A percentile compares a stretch with the other conserved stretches of the same genome.
Conservation (phyloP, 1,140 invertebrate genomes). For the Steinernema khuongi region DNA sequence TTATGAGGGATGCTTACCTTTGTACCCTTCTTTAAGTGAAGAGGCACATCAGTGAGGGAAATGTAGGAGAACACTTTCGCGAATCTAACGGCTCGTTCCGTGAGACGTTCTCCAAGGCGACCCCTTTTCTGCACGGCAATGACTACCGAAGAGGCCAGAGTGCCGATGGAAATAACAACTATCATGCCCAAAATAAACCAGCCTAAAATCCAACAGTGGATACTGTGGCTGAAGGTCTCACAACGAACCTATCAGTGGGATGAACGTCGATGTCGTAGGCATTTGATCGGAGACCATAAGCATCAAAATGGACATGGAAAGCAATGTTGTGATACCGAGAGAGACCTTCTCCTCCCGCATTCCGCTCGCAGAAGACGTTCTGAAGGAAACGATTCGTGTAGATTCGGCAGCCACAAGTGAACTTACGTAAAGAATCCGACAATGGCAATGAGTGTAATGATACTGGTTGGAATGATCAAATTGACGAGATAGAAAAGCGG, state of each 20-base stretch:
- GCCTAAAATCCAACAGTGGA: constrained; percentile 31
- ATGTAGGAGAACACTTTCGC: constrained; percentile 43
- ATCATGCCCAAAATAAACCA: constrained; percentile 59
- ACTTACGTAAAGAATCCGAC: constrained; percentile 56
- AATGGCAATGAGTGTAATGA: constrained; percentile 57
- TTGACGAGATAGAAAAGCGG: constrained; percentile 57
- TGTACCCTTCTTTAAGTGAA: constrained; percentile 48
- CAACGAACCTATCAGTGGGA: constrained; percentile 45
- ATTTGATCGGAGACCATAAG: constrained; percentile 58
- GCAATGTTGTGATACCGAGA: constrained; percentile 49
- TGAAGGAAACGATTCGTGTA: constrained; percentile 31
- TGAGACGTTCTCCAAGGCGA: constrained; percentile 49
- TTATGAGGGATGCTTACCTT: too few species aligned
- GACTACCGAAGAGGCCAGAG: constrained; percentile 52
- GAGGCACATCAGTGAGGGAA: constrained; percentile 49
- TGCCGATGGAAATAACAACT: constrained; percentile 51
- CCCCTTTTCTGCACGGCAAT: constrained; percentile 56
- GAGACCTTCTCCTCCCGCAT: constrained; percentile 57
- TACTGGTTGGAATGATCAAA: constrained; percentile 56
- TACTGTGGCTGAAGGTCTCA: constrained; percentile 14
- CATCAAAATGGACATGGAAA: constrained; percentile 58
- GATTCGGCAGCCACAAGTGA: not conserved
- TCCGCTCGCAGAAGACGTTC: constrained; percentile 55
- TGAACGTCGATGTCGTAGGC: constrained; percentile 56
- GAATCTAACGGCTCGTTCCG: constrained; percentile 40